These are phyloP conservation scores for Noctua comes DNA, from an alignment of 2,888 invertebrate genomes.

Conservation along the genomic window DNA sequence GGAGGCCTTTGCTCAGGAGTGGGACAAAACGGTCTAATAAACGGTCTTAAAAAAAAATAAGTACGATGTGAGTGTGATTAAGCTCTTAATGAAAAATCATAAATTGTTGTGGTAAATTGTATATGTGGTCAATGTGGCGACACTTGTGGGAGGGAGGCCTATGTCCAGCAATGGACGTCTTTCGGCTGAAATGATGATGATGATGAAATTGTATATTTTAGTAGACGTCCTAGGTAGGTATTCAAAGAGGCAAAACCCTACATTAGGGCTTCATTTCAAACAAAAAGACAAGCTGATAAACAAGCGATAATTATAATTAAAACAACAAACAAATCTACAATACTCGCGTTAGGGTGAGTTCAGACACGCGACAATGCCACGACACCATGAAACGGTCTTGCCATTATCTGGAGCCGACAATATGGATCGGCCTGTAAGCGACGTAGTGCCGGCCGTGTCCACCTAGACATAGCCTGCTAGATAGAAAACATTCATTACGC, in stretches of 20 bases:
- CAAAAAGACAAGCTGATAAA: conserved; percentile 6
- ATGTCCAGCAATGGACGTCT: no score
- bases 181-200: no score
- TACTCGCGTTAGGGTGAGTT: conserved; percentile 24
- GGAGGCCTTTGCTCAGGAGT: no score
- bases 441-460: conserved; percentile 33
- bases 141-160: no score
- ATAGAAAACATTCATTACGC: conserved; percentile 48
- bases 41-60: no score
- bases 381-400: conserved; percentile 37
- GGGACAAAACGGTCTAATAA: no score
- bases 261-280: background rate
- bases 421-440: conserved; percentile 53
- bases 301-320: conserved; percentile 35
- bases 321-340: conserved; percentile 36
- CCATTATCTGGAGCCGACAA: conserved; percentile 53
- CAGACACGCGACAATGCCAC: conserved; percentile 49
- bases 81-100: background rate
- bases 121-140: no score
- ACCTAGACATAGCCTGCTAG: conserved; percentile 38
- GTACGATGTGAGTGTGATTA: background rate
- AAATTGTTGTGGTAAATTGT: background rate
- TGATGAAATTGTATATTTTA: background rate
- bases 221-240: background rate
- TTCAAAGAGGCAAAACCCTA: background rate